Conservation (phyloP, 2,888 invertebrate species). For the Andrena praecox region DNA sequence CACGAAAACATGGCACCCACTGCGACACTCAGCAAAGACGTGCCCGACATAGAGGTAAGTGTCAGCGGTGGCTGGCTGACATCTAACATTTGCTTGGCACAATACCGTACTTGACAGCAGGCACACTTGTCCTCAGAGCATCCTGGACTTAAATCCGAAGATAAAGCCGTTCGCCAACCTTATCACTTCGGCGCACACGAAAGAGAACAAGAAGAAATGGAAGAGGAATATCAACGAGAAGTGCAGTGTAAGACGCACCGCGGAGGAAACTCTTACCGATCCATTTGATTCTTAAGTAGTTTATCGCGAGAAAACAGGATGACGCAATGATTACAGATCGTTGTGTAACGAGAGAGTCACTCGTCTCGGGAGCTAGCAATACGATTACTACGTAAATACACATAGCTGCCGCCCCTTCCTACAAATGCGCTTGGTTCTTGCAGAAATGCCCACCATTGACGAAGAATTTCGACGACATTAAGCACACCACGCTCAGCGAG, state of each 20-base stretch:
- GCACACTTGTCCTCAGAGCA: constrained; percentile 88
- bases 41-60: constrained; percentile 94
- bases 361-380: no score
- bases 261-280: no score
- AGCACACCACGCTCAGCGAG: constrained; percentile 98
- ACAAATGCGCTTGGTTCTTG: neutral
- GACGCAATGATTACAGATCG: no score
- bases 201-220: constrained; percentile 96
- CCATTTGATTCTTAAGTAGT: no score
- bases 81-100: neutral
- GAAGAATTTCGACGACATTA: constrained; percentile 98
- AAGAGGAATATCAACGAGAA: constrained; percentile 95
- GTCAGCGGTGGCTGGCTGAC: neutral
- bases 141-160: constrained; percentile 94
- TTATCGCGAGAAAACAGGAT: no score
- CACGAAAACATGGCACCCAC: constrained; percentile 50
- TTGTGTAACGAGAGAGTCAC: no score
- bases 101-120: neutral
- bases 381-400: no score
- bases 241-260: constrained; percentile 89
- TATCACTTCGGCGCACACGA: constrained; percentile 94
- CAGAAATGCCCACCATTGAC: constrained; percentile 88
- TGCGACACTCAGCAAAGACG: constrained; percentile 88
- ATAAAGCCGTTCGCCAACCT: constrained; percentile 91
- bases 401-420: no score